phyloP scores from a whole-genome alignment of 2,888 invertebrate species.

The Macaria notata region DNA sequence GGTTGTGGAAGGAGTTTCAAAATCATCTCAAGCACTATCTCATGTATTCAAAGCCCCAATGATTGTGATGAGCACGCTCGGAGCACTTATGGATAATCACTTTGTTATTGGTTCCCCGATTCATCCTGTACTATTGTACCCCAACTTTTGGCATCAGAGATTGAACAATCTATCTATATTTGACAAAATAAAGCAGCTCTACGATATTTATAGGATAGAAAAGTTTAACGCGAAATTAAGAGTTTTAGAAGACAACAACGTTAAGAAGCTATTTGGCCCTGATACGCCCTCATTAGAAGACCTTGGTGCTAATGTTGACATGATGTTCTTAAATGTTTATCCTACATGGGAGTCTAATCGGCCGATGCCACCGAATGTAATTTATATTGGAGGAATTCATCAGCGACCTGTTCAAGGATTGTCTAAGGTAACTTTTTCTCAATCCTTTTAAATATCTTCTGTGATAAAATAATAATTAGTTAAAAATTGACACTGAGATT shows the following conservation, averaged over 20 bases:
- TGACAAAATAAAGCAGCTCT: constrained; percentile 35
- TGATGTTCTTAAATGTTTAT: constrained; percentile 65
- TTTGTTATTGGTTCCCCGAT: constrained; percentile 33
- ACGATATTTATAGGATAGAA: constrained; percentile 3
- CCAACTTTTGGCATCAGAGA: constrained; percentile 8
- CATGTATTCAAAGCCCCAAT: constrained; percentile 45
- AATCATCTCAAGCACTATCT: constrained; percentile 32
- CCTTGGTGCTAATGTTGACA: constrained; percentile 45
- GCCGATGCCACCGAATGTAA: constrained; percentile 60
- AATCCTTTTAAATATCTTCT: no score
- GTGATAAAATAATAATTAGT: no score
- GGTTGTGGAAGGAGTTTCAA: constrained; percentile 39
- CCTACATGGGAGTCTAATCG: constrained; percentile 52
- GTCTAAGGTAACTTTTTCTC: constrained; percentile 49
- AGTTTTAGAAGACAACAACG: constrained; percentile 24
- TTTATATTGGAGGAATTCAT: constrained; percentile 66
- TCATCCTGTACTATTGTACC: constrained; percentile 37
- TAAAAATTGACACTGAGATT: no score
- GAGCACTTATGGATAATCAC: constrained; percentile 28
- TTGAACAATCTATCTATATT: constrained; percentile 12
- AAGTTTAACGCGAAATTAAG: neutral
- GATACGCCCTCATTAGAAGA: constrained; percentile 37
- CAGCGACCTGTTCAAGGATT: constrained; percentile 51
- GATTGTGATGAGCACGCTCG: constrained; percentile 46
- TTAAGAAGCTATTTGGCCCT: constrained; percentile 39